These are phyloP conservation scores for Syritta pipiens DNA, from an alignment of 2,888 invertebrate genomes.

Conservation along the genomic window DNA sequence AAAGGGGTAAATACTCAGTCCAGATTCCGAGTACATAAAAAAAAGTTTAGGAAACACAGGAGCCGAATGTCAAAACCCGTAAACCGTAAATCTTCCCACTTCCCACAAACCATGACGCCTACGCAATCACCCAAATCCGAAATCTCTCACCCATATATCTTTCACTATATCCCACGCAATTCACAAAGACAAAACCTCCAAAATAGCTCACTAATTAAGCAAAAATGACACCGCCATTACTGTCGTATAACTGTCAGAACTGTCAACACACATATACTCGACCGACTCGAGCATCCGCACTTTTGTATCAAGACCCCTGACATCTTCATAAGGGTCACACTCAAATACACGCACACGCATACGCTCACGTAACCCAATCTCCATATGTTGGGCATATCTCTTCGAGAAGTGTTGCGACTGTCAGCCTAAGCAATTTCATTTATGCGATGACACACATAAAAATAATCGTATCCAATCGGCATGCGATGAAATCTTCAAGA, in stretches of 20 bases:
- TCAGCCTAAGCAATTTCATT: slow-evolving; percentile 38
- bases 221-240: slow-evolving; percentile 41
- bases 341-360: slow-evolving; percentile 4
- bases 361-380: slow-evolving; percentile 52
- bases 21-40: too few relatives aligned
- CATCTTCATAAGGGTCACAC: slow-evolving; percentile 48
- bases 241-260: slow-evolving; percentile 57
- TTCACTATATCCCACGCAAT: neutral
- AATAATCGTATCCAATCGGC: slow-evolving; percentile 51
- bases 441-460: slow-evolving; percentile 56
- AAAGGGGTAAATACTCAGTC: too few relatives aligned
- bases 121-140: neutral
- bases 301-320: slow-evolving; percentile 12
- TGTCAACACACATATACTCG: slow-evolving; percentile 50
- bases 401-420: slow-evolving; percentile 42
- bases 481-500: slow-evolving; percentile 58
- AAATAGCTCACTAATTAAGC: slow-evolving; percentile 33
- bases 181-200: neutral
- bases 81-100: too few relatives aligned
- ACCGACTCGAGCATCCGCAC: slow-evolving; percentile 28
- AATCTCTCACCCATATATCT: slow-evolving; percentile 4
- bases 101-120: too few relatives aligned
- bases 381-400: slow-evolving; percentile 16
- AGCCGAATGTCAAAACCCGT: too few relatives aligned
- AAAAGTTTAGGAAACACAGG: too few relatives aligned